phyloP scores from a whole-genome alignment of 1,140 invertebrate genomes.

The Venturia canescens region DNA sequence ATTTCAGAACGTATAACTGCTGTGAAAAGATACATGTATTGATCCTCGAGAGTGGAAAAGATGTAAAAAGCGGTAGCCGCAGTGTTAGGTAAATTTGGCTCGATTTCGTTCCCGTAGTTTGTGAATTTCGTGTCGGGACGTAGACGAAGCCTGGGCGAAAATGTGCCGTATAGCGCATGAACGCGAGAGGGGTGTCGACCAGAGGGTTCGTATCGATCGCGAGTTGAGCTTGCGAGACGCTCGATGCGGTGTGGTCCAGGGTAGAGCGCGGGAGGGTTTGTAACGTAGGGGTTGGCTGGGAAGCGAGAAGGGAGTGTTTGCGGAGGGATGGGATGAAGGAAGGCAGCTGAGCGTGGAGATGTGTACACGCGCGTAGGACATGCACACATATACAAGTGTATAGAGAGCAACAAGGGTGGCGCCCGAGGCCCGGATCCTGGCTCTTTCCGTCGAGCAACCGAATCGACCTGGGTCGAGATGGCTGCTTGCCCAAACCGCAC shows the following conservation, averaged over 20 bases:
- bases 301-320: constrained; percentile 43
- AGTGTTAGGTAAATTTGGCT: background rate
- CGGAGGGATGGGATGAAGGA: constrained; percentile 38
- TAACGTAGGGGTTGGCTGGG: constrained; percentile 21
- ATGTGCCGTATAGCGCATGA: constrained; percentile 18
- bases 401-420: constrained; percentile 30
- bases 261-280: constrained; percentile 13
- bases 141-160: constrained; percentile 24
- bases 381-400: background rate
- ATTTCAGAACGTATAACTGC: no score
- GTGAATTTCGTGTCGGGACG: background rate
- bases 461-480: constrained; percentile 61
- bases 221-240: constrained; percentile 46
- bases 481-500: constrained; percentile 50
- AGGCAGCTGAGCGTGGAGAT: background rate
- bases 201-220: constrained; percentile 62
- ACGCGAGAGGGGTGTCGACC: constrained; percentile 47
- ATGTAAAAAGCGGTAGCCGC: no score
- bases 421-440: constrained; percentile 32
- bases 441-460: constrained; percentile 41
- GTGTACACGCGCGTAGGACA: background rate
- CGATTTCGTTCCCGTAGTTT: background rate
- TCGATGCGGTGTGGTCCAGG: constrained; percentile 40
- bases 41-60: no score
- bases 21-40: no score